Evolutionary conservation across 2,888 invertebrate genomes (phyloP), one percentile per base, ranked within the genome.

Genomic region (Ceramica pisi): DNA sequence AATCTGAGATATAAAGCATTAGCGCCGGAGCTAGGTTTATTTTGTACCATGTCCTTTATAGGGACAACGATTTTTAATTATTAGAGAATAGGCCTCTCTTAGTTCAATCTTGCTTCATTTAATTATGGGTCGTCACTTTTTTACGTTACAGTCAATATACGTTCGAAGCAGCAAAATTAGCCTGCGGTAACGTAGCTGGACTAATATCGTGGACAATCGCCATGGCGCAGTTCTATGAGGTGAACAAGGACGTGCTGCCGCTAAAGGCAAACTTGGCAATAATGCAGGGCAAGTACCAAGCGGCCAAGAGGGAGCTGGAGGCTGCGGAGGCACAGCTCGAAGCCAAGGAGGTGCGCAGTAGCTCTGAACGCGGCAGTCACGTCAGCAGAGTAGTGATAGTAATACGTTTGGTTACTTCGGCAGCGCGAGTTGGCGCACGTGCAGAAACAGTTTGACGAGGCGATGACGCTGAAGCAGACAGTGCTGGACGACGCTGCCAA

Each of bases 101-200:
- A 31, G 1, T 41, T 50, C 6, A 26, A 41, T 16, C 21, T 50
- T 23, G 7, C 5, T 2, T 46, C n/a, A 2, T 12, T 35, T 0
- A 8, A 14, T 8, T 31, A 21, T n/a, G 38, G 55, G 48, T 2
- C n/a, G 6, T 23, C 23, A 38, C 6, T 14, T 48, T 55, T 50
- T 53, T 31, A 57, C 2, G 57, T 57, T 65, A 31, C n/a, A 96
- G 95, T 53, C 92, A 91, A 73, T 99, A 98, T 85, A 98, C 97
- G n/a, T 97, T 97, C 82, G 98, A 98, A 88, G 97, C 97, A 12
- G 99, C 99, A 0, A 98, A 98, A 93, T 96, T 97, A 67, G 98
- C 98, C 88, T 98, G 98, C 90, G 98, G 98, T 72, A 98, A 99
- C 89, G 98, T 99, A 0, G 98, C 99, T 67, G 99, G 99, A 66